A percentile compares a stretch with the other conserved stretches of the same genome.
Conservation (phyloP, 2,113 vertebrate genomes). For the Aegithalos caudatus region DNA sequence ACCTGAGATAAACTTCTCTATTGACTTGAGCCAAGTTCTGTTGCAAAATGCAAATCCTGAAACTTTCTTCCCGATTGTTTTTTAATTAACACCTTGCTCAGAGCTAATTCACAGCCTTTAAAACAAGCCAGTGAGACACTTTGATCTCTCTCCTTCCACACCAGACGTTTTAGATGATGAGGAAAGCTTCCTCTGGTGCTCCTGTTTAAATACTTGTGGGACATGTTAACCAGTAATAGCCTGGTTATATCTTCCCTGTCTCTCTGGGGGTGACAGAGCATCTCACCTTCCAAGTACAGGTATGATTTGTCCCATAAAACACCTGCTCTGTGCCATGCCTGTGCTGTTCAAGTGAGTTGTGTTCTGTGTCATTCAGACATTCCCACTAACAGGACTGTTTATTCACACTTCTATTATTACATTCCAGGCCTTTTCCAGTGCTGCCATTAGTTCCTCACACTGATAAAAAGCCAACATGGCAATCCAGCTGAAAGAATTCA, state of each 20-base stretch:
- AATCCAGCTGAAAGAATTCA: background rate
- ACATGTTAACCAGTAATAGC: background rate
- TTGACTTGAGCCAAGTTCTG: background rate
- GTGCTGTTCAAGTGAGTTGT: background rate
- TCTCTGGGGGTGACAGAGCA: background rate
- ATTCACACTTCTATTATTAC: background rate
- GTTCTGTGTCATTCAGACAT: rapidly evolving
- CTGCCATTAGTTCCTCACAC: background rate
- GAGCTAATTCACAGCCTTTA: constrained; percentile 47
- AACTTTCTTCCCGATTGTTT: constrained; percentile 28
- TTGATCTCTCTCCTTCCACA: constrained; percentile 11
- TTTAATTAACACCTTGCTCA: constrained; percentile 60
- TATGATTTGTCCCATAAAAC: background rate
- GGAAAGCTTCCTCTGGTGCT: background rate
- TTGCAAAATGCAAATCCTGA: constrained; percentile 22
- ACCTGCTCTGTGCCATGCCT: background rate
- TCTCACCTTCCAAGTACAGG: background rate
- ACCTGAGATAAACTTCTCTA: background rate
- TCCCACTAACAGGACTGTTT: background rate
- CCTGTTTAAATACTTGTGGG: background rate
- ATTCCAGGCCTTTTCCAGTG: background rate
- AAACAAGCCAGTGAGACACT: background rate
- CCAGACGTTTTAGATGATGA: background rate
- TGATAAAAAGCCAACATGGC: background rate
- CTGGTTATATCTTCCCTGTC: background rate